phyloP scores from a whole-genome alignment of 2,113 vertebrate species.

The cat (Felis catus) region DNA sequence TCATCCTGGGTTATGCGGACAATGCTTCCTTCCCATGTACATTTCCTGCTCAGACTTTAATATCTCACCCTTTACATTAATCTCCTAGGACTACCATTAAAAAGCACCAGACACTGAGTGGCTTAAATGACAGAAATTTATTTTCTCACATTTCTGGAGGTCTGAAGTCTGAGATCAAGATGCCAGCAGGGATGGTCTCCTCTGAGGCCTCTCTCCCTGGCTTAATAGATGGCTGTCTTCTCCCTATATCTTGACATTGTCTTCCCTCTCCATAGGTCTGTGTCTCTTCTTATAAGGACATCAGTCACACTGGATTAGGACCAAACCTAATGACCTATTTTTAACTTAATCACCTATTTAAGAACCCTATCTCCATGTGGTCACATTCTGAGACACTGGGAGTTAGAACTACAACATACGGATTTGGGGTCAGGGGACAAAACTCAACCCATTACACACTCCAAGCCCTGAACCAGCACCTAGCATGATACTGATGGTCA shows the following conservation, averaged over 20 bases:
- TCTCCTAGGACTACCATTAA: not conserved
- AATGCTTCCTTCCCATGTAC: not conserved
- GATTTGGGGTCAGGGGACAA: not conserved
- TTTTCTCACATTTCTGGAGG: not conserved
- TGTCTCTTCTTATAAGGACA: not conserved
- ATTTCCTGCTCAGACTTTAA: not conserved
- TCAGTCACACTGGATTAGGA: not conserved
- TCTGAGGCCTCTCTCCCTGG: not conserved
- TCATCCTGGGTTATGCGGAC: not conserved
- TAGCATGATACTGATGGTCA: not conserved
- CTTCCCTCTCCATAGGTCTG: not conserved
- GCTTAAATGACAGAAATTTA: not conserved
- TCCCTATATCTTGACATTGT: not conserved
- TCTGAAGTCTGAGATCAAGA: not conserved
- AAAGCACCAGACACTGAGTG: not conserved
- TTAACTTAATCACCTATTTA: not conserved
- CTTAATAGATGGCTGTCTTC: not conserved
- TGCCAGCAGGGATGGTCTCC: not conserved
- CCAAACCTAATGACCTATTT: not conserved
- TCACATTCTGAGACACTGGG: not conserved
- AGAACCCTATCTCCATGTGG: not conserved
- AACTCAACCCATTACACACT: not conserved
- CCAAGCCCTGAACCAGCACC: not conserved
- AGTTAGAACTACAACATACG: not conserved
- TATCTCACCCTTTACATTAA: not conserved